Percentiles rank a stretch among this genome's conserved stretches.
Evolutionary conservation across 2,797 vertebrate genomes (phyloP).

Genomic region (Labroides dimidiatus): DNA sequence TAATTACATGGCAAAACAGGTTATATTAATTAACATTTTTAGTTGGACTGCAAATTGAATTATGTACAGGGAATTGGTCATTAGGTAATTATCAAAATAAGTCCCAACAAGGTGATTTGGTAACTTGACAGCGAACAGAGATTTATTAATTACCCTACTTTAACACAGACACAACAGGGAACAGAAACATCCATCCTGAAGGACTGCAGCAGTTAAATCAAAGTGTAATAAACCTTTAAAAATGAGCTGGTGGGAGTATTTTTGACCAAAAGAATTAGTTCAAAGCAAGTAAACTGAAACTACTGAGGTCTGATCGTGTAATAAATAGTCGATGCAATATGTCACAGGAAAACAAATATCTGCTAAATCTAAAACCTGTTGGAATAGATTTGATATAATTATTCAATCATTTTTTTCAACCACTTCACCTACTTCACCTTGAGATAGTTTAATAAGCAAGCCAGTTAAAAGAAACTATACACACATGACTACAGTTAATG

Average conservation of each 20-base stretch:
- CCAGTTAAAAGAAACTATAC: conserved; percentile 43
- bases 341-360: too few species aligned
- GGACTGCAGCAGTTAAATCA: neutral
- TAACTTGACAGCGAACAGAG: conserved; percentile 19
- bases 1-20: neutral
- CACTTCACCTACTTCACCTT: conserved; percentile 24
- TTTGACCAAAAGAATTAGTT: neutral
- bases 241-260: neutral
- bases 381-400: neutral
- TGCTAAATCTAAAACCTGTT: too few species aligned
- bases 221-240: neutral
- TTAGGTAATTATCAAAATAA: conserved; percentile 27
- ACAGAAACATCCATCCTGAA: conserved; percentile 23
- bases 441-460: conserved; percentile 34
- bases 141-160: conserved; percentile 38
- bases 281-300: neutral
- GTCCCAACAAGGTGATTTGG: conserved; percentile 5
- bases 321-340: too few species aligned
- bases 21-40: neutral
- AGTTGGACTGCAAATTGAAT: neutral
- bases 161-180: neutral
- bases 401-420: conserved; percentile 55
- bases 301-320: too few species aligned
- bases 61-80: conserved; percentile 1
- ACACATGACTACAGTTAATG: conserved; percentile 26